phyloP scores from a whole-genome alignment of 2,888 invertebrate genomes.

The Mythimna vitellina region DNA sequence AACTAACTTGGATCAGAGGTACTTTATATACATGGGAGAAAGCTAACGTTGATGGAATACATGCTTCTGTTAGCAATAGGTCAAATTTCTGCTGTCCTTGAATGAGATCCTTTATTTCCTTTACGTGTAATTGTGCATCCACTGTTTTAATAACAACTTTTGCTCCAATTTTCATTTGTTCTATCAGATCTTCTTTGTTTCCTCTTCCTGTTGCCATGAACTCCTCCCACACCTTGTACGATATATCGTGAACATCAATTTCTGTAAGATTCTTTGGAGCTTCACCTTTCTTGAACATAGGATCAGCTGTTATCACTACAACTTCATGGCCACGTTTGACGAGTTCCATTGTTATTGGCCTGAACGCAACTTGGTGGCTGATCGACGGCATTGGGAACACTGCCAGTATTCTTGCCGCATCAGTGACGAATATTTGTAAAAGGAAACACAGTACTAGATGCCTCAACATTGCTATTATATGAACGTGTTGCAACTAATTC shows the following conservation, averaged over 20 bases:
- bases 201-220: conserved; percentile 39
- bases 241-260: conserved; percentile 74
- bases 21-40: conserved; percentile 69
- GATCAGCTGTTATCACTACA: conserved; percentile 76
- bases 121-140: conserved; percentile 57
- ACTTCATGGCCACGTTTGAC: conserved; percentile 81
- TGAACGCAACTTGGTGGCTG: conserved; percentile 81
- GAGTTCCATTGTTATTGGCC: conserved; percentile 77
- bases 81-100: conserved; percentile 68
- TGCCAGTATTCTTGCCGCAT: conserved; percentile 76
- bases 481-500: conserved; percentile 11
- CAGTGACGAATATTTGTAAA: conserved; percentile 3
- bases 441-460: background rate
- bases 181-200: conserved; percentile 37
- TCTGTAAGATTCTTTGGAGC: conserved; percentile 75
- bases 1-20: conserved; percentile 74
- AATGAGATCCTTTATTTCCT: conserved; percentile 65
- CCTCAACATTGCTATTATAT: conserved; percentile 17
- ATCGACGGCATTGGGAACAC: conserved; percentile 76
- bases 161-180: conserved; percentile 45
- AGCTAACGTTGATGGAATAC: conserved; percentile 50
- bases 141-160: conserved; percentile 35
- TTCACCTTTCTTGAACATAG: conserved; percentile 55
- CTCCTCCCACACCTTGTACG: conserved; percentile 62
- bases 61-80: conserved; percentile 72